phyloP scores from a whole-genome alignment of 2,888 invertebrate species.

The Brassicogethes aeneus region DNA sequence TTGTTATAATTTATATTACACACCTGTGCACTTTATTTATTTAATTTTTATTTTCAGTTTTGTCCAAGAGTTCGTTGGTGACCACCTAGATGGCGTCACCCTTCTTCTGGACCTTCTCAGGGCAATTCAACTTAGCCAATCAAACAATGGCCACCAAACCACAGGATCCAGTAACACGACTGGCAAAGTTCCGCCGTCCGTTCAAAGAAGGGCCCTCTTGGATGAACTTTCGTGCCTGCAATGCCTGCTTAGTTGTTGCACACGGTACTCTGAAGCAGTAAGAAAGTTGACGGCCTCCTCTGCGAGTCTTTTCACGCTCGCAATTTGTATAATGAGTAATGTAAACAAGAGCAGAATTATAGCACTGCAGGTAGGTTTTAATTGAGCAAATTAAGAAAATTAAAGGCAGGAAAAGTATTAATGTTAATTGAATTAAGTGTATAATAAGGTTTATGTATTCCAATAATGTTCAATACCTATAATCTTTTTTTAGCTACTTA shows the following conservation, averaged over 20 bases:
- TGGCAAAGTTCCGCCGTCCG: constrained; percentile 53
- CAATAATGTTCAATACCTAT: background rate
- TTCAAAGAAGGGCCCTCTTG: constrained; percentile 64
- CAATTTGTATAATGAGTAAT: constrained; percentile 81
- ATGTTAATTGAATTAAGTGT: constrained; percentile 9
- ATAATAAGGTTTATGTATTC: no score
- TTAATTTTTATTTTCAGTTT: constrained; percentile 61
- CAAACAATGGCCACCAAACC: constrained; percentile 41
- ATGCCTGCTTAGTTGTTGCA: constrained; percentile 73
- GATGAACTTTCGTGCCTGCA: constrained; percentile 87
- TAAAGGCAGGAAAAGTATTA: background rate
- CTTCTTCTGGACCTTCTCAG: constrained; percentile 76
- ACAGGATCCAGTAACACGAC: constrained; percentile 33
- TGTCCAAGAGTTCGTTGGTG: constrained; percentile 83
- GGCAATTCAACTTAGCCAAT: constrained; percentile 75
- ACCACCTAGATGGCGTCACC: constrained; percentile 80
- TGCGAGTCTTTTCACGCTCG: constrained; percentile 74
- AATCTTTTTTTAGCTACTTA: constrained; percentile 56
- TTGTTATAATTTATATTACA: no score
- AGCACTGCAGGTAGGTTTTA: constrained; percentile 64
- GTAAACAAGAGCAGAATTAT: constrained; percentile 77
- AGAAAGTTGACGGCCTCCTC: constrained; percentile 67
- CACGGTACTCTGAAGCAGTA: constrained; percentile 70
- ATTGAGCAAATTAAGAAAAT: background rate
- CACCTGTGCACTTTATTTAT: no score